These are phyloP conservation scores for Protophormia terraenovae DNA, from an alignment of 2,888 invertebrate genomes.

Conservation along the genomic window DNA sequence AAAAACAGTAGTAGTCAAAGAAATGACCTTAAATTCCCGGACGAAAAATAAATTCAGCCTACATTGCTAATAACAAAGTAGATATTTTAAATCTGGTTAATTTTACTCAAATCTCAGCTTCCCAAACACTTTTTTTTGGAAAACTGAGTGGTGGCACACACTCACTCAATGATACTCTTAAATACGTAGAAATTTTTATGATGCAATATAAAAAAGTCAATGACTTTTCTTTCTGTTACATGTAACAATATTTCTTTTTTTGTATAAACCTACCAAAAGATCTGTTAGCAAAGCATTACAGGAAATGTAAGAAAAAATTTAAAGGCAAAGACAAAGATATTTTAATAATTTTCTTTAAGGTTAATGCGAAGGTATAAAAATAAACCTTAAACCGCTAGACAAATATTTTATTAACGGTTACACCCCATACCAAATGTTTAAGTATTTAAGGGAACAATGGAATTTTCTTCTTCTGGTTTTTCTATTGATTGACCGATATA, in stretches of 20 bases:
- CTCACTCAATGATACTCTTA: background rate
- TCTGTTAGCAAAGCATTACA: background rate
- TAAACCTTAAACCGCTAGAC: conserved; percentile 8
- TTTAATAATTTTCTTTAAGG: background rate
- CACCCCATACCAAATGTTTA: background rate
- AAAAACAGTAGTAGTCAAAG: background rate
- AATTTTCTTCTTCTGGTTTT: background rate
- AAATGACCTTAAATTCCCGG: conserved; percentile 41
- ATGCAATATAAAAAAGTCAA: conserved; percentile 49
- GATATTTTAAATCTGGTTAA: background rate
- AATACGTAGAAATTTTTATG: conserved; percentile 24
- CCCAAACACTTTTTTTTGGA: conserved; percentile 6
- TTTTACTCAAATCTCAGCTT: background rate
- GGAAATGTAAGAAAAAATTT: background rate
- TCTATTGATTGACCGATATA: background rate
- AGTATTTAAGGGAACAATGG: background rate
- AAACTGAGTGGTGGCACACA: background rate
- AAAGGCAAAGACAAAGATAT: background rate
- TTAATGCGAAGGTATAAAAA: background rate
- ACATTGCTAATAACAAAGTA: background rate
- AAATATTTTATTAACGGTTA: conserved; percentile 35
- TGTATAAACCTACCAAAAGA: background rate
- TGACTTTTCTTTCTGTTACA: no score
- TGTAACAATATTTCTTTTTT: no score
- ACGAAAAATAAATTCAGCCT: background rate